A percentile compares a stretch with the other conserved stretches of the same genome.
Conservation (phyloP, 2,797 vertebrate species). For the Podarcis siculus region DNA sequence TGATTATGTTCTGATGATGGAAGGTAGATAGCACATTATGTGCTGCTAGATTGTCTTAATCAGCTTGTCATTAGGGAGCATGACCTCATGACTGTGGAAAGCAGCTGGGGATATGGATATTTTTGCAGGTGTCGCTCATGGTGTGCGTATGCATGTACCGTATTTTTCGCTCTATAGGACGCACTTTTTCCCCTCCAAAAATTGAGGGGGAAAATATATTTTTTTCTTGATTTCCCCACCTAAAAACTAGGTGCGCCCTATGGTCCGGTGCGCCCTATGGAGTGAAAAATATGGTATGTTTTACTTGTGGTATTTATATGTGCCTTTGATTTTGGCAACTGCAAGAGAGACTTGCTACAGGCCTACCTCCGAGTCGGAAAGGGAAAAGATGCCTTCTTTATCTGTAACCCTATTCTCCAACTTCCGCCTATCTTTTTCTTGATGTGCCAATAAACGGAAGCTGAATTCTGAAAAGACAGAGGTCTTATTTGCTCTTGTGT, state of each 20-base stretch:
- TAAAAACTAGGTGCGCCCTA: no score
- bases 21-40: background rate
- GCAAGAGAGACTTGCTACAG: background rate
- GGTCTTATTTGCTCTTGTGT: no score
- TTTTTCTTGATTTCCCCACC: no score
- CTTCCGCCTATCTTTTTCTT: background rate
- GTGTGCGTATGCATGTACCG: background rate
- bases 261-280: no score
- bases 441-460: background rate
- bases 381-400: slow-evolving; percentile 24
- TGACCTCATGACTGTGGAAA: background rate
- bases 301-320: slow-evolving; percentile 6
- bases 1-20: background rate
- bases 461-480: no score
- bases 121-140: slow-evolving; percentile 5
- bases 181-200: no score
- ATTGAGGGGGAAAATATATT: no score
- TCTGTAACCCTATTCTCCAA: background rate
- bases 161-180: no score
- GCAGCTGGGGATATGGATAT: background rate
- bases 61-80: fast-evolving
- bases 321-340: slow-evolving; percentile 53
- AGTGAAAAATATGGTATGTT: no score
- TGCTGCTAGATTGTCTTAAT: slow-evolving; percentile 13
- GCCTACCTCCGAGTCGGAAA: background rate